phyloP scores from a whole-genome alignment of 2,113 vertebrate species.

The Ascaphus truei region DNA sequence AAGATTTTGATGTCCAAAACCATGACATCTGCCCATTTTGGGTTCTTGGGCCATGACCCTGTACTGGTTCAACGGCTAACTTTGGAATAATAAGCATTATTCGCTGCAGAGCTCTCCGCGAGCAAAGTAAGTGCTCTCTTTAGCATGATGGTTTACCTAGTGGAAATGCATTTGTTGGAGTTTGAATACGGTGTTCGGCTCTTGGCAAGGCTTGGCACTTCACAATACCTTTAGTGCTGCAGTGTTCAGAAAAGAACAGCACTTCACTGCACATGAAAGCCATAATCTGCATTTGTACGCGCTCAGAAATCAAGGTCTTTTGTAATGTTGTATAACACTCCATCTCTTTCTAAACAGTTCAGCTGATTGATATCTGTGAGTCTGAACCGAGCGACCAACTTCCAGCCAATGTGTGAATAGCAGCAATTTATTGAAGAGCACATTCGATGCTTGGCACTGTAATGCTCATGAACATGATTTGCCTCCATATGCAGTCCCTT shows the following conservation, averaged over 20 bases:
- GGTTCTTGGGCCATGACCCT: not conserved
- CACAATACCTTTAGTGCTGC: slow-evolving; percentile 22
- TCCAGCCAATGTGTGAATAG: slow-evolving; percentile 22
- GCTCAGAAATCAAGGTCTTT: slow-evolving; percentile 33
- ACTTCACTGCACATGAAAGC: slow-evolving; percentile 33
- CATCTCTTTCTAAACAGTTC: slow-evolving; percentile 19
- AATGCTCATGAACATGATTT: not conserved
- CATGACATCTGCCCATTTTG: too few species aligned
- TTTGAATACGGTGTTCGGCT: slow-evolving; percentile 14
- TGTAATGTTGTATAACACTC: slow-evolving; percentile 35
- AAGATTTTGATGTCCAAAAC: too few species aligned
- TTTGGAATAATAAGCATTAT: not conserved
- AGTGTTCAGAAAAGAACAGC: slow-evolving; percentile 9
- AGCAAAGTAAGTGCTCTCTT: not conserved
- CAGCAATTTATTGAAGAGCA: slow-evolving; percentile 12
- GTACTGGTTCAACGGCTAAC: not conserved
- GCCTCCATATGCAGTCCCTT: not conserved
- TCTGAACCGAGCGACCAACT: slow-evolving; percentile 15
- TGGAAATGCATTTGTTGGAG: slow-evolving; percentile 13
- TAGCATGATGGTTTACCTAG: not conserved
- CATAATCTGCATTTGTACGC: slow-evolving; percentile 27
- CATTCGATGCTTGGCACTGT: slow-evolving; percentile 3
- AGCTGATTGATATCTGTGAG: slow-evolving; percentile 23
- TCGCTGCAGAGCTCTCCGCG: not conserved
- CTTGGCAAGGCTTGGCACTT: slow-evolving; percentile 4